Evolutionary conservation across 2,888 invertebrate species (phyloP), one percentile per base, ranked within the genome.

Genomic region (Brachylomia viminalis): DNA sequence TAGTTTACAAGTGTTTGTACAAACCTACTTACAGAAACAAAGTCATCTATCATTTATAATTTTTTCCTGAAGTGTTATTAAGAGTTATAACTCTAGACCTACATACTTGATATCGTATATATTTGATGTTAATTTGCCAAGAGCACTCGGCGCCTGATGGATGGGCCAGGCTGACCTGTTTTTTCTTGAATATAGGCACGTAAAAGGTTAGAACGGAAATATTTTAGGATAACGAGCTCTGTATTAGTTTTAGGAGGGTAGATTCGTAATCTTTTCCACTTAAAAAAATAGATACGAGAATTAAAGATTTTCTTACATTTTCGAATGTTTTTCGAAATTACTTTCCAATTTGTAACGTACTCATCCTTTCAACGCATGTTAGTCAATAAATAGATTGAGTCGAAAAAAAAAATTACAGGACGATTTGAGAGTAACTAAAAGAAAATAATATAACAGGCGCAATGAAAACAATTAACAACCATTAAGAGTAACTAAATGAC

Each of bases 81-180:
- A 79, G 79, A 45, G 61, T 69, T 58, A 62, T 79, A 71, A 64
- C 84, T 38, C 84, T 38, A 61, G 49, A 47, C 47, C 62, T 74
- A 54, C 23, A 42, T 56, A 70, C 67, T 59, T 64, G 77, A 67
- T 82, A 85, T 54, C n/a, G 72, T 72, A 79, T 67, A 77, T 79
- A 66, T 79, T 73, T 62, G 73, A 66, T 77, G 75, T 83, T 87
- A 83, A 86, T 86, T 86, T 86, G 88, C 80, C 86, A 86, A 75
- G 38, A 83, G 73, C 88, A 83, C 80, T 79, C 64, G 88, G 62
- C 45, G 75, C 70, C 66, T 87, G 86, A 87, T 86, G 74, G 86
- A 86, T 87, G 76, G 58, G 59, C 33, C 45, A 47, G 59, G 30
- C 56, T 73, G 70, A 59, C 71, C 75, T 66, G 62, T 74, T 87